Evolutionary conservation across 2,797 vertebrate species (phyloP).

Genomic region (Coendou prehensilis): DNA sequence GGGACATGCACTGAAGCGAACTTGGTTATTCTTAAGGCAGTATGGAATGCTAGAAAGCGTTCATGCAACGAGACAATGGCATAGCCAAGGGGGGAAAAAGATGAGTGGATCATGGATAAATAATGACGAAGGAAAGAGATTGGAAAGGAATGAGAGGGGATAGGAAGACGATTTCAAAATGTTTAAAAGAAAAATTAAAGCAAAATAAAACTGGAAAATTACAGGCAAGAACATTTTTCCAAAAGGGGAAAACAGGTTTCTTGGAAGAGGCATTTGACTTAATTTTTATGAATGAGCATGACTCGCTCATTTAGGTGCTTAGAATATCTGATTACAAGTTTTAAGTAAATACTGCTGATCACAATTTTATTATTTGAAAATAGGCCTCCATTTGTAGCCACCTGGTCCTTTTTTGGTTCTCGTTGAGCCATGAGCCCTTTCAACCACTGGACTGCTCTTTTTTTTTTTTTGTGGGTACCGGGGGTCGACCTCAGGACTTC

Average conservation of each 20-base stretch:
- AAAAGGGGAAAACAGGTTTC: not conserved
- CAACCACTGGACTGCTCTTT: not conserved
- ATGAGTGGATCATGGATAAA: slow-evolving; percentile 10
- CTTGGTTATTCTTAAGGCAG: not conserved
- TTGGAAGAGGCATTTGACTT: not conserved
- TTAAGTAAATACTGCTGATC: not conserved
- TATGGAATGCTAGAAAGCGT: not conserved
- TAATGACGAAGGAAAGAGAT: not conserved
- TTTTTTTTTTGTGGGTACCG: too few relatives aligned
- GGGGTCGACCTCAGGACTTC: too few relatives aligned
- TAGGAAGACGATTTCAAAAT: not conserved
- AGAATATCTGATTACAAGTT: not conserved
- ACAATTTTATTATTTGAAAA: slow-evolving; percentile 44
- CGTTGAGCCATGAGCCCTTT: not conserved
- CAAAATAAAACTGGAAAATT: not conserved
- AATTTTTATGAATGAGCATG: not conserved
- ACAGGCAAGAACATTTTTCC: not conserved
- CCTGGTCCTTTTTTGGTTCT: not conserved
- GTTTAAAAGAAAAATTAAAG: not conserved
- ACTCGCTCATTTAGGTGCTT: not conserved
- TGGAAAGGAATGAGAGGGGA: not conserved
- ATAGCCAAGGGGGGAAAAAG: rapidly evolving
- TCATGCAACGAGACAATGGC: rapidly evolving
- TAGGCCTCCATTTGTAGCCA: not conserved
- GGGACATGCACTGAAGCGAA: not conserved